phyloP scores from a whole-genome alignment of 1,140 invertebrate genomes.

The Drosophila aff. region DNA sequence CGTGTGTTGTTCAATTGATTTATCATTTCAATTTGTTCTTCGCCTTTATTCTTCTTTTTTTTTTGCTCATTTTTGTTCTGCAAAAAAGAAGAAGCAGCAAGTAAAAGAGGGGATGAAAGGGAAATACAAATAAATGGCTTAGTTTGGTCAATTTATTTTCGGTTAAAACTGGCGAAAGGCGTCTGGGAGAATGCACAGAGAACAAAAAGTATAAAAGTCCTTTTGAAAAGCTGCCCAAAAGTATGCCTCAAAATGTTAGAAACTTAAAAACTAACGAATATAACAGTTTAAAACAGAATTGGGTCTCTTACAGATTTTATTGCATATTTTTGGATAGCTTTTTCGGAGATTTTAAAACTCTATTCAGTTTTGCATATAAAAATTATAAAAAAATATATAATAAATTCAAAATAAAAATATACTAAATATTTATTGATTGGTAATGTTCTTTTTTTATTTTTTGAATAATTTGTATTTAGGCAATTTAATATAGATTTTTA shows the following conservation, averaged over 20 bases:
- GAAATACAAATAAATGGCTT: conserved; percentile 18
- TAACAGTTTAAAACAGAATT: not conserved
- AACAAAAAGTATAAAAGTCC: not conserved
- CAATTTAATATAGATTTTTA: too few relatives aligned
- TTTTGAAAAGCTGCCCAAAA: not conserved
- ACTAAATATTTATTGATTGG: too few relatives aligned
- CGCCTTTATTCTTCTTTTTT: conserved; percentile 23
- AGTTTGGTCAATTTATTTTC: conserved; percentile 38
- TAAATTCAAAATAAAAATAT: too few relatives aligned
- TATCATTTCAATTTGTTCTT: conserved; percentile 54
- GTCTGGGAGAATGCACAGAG: conserved; percentile 9
- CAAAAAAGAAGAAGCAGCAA: conserved; percentile 30
- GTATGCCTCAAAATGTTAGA: not conserved
- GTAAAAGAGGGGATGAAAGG: not conserved
- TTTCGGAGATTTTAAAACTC: too few relatives aligned
- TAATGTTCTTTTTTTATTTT: too few relatives aligned
- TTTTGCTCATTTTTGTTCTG: conserved; percentile 61
- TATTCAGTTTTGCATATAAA: too few relatives aligned
- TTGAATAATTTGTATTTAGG: too few relatives aligned
- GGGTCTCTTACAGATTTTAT: too few relatives aligned
- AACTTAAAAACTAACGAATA: not conserved
- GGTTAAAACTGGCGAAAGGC: conserved; percentile 9
- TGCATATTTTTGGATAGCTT: too few relatives aligned
- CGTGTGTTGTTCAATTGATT: conserved; percentile 48
- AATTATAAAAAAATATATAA: too few relatives aligned